Percentiles rank a stretch among this genome's conserved stretches.
Conservation (phyloP, 2,113 vertebrate species). For the Oxygymnocypris stewartii region DNA sequence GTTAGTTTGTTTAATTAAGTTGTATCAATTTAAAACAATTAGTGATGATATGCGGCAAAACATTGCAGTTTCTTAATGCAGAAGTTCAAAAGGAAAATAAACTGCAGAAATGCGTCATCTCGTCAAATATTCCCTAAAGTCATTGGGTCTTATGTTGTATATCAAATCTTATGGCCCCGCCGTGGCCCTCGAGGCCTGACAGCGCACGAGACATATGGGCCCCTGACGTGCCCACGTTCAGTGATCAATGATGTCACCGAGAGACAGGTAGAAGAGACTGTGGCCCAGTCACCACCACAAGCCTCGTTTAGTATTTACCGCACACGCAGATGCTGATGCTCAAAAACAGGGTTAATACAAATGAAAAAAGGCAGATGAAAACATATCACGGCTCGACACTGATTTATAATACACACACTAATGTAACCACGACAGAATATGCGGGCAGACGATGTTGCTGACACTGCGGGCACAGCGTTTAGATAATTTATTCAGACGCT, state of each 20-base stretch:
- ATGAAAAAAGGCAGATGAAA: neutral
- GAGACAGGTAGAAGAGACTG: neutral
- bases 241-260: slow-evolving; percentile 56
- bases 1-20: neutral
- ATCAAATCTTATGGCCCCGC: neutral
- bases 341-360: neutral
- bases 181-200: no score
- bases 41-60: neutral
- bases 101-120: slow-evolving; percentile 17
- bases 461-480: slow-evolving; percentile 47
- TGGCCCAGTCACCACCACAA: slow-evolving; percentile 2
- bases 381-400: neutral
- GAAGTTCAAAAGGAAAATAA: neutral
- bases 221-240: slow-evolving; percentile 38
- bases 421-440: neutral
- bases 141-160: neutral
- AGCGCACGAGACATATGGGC: slow-evolving; percentile 40
- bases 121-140: neutral
- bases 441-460: slow-evolving; percentile 40
- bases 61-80: neutral
- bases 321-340: slow-evolving; percentile 14
- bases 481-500: slow-evolving; percentile 37
- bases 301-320: slow-evolving; percentile 17
- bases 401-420: neutral
- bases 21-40: neutral